phyloP scores from a whole-genome alignment of 2,113 vertebrate species.

The Montifringilla adamsi region DNA sequence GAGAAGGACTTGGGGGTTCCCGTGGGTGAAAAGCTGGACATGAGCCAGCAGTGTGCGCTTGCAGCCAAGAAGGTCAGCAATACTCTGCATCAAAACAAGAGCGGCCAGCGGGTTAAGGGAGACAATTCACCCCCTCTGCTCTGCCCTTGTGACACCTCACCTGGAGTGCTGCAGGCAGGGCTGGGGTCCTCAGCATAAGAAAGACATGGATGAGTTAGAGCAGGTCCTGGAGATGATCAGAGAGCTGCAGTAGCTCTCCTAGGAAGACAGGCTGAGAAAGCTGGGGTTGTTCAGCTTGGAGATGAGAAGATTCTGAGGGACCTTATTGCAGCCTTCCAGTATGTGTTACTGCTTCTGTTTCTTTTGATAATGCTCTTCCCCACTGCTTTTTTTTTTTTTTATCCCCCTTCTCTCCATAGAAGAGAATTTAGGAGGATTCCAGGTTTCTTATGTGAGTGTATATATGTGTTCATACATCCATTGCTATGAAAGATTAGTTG shows the following conservation, averaged over 20 bases:
- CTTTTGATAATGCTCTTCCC: not conserved
- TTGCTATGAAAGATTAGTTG: not conserved
- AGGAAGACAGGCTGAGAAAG: not conserved
- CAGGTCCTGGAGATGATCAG: not conserved
- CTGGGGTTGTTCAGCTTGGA: not conserved
- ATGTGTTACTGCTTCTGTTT: not conserved
- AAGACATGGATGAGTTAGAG: too few species aligned
- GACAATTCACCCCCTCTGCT: fast-evolving
- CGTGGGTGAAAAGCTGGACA: not conserved
- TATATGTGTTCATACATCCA: not conserved
- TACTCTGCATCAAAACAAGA: not conserved
- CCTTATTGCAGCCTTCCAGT: not conserved
- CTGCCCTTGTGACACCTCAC: not conserved
- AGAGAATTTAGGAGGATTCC: not conserved
- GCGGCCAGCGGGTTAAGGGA: not conserved
- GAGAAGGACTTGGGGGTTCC: not conserved
- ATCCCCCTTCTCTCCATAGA: not conserved
- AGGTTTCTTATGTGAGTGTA: not conserved
- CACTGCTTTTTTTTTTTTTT: not conserved
- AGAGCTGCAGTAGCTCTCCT: not conserved
- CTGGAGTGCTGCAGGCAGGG: not conserved
- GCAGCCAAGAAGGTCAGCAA: not conserved
- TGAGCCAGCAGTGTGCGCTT: not conserved
- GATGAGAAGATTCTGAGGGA: not conserved
- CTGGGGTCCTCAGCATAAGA: not conserved